A percentile compares a stretch with the other conserved stretches of the same genome.
Evolutionary conservation across 2,113 vertebrate genomes (phyloP).

Genomic region (Hemiscyllium ocellatum): DNA sequence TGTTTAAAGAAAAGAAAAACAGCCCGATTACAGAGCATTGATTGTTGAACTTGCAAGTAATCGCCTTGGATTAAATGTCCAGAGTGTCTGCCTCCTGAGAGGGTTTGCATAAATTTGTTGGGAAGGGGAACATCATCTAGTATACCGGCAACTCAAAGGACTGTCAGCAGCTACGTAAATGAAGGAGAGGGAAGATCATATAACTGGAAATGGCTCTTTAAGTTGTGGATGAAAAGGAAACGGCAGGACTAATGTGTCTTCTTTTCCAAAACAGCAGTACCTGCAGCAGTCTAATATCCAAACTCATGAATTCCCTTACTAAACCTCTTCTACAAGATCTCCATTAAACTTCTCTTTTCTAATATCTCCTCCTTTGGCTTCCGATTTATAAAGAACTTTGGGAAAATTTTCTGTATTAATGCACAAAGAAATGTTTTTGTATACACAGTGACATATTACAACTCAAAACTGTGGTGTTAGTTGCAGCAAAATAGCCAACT

Average conservation of each 20-base stretch:
- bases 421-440: neutral
- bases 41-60: neutral
- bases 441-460: neutral
- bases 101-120: neutral
- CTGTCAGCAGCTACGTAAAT: neutral
- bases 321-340: neutral
- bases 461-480: neutral
- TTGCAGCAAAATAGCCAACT: no score
- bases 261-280: neutral
- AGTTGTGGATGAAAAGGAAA: neutral
- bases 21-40: neutral
- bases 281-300: neutral
- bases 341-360: neutral
- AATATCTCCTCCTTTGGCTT: neutral
- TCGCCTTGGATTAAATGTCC: neutral
- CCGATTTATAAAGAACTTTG: neutral
- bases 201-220: neutral
- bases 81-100: neutral
- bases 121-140: neutral
- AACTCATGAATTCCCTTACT: neutral
- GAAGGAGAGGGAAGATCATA: neutral
- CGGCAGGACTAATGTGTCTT: neutral
- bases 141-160: neutral
- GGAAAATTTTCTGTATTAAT: neutral
- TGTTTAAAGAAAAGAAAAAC: neutral